Evolutionary conservation across 2,113 vertebrate genomes (phyloP).

Genomic region (Balaeniceps rex): DNA sequence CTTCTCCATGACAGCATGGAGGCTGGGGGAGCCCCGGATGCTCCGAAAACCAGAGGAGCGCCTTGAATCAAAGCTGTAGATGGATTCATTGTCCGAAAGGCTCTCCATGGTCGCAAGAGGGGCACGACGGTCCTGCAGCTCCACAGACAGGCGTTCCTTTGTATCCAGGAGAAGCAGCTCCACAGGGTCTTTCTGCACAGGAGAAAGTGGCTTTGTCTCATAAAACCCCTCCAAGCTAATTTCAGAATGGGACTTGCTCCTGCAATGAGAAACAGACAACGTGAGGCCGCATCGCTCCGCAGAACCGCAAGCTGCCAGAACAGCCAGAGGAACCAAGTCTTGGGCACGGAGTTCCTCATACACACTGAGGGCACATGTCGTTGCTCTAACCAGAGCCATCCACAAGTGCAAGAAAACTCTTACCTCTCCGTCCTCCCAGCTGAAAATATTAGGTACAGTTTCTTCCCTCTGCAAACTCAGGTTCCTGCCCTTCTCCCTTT

Average conservation of each 20-base stretch:
- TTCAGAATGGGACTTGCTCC: conserved; percentile 95
- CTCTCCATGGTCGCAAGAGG: conserved; percentile 97
- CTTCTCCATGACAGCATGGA: conserved; percentile 86
- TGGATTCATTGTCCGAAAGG: conserved; percentile 93
- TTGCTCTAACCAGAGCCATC: not conserved
- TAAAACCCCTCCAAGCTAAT: conserved; percentile 95
- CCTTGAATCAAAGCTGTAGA: conserved; percentile 95
- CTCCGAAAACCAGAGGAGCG: conserved; percentile 92
- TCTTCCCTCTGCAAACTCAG: not conserved
- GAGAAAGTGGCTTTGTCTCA: conserved; percentile 84
- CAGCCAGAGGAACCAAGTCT: not conserved
- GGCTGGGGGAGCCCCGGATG: conserved; percentile 91
- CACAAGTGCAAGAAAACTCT: not conserved
- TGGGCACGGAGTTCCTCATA: not conserved
- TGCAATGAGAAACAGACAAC: conserved; percentile 15
- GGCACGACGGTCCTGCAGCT: conserved; percentile 90
- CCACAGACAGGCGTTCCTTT: conserved; percentile 87
- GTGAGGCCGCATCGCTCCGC: not conserved
- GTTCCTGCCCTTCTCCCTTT: not conserved
- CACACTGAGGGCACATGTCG: not conserved
- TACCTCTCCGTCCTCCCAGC: accelerated
- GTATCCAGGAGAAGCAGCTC: conserved; percentile 93
- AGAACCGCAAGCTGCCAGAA: not conserved
- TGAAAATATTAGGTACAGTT: not conserved
- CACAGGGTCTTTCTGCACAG: conserved; percentile 78